phyloP scores from a whole-genome alignment of 2,888 invertebrate genomes.

The Chironomus tentans region DNA sequence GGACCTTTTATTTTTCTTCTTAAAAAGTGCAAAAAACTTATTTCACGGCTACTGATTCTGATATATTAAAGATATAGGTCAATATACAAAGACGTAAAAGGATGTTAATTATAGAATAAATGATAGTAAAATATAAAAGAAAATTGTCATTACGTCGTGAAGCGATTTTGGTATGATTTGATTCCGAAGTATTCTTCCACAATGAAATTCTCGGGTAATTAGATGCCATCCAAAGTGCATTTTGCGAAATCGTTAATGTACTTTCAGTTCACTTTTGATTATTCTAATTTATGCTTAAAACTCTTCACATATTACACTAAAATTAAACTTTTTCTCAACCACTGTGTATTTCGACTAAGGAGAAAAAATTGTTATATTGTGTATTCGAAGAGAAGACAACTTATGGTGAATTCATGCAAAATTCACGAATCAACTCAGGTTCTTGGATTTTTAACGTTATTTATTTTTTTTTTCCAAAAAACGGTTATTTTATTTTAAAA shows the following conservation, averaged over 20 bases:
- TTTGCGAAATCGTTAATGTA: not conserved
- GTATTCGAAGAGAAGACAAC: not conserved
- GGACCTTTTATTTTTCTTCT: too few species aligned
- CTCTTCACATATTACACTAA: not conserved
- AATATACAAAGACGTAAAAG: too few species aligned
- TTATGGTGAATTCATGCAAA: not conserved
- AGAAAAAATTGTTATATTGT: not conserved
- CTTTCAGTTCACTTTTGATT: not conserved
- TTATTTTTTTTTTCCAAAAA: not conserved
- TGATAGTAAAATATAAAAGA: not conserved
- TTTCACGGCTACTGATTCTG: too few species aligned
- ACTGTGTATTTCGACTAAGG: not conserved
- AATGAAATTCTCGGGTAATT: slow-evolving; percentile 14
- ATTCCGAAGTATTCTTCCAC: slow-evolving; percentile 10
- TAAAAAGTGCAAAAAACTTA: too few species aligned
- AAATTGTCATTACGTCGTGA: not conserved
- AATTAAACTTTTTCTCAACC: not conserved
- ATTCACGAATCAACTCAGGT: not conserved
- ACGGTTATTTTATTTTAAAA: too few species aligned
- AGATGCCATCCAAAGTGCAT: slow-evolving; percentile 14
- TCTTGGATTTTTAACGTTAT: not conserved
- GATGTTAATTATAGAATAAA: not conserved
- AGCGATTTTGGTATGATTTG: slow-evolving; percentile 18
- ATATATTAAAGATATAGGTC: too few species aligned
- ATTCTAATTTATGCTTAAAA: not conserved